Evolutionary conservation across 2,888 invertebrate genomes (phyloP), one percentile per base, ranked within the genome.

Genomic region (Augiades crinisus): DNA sequence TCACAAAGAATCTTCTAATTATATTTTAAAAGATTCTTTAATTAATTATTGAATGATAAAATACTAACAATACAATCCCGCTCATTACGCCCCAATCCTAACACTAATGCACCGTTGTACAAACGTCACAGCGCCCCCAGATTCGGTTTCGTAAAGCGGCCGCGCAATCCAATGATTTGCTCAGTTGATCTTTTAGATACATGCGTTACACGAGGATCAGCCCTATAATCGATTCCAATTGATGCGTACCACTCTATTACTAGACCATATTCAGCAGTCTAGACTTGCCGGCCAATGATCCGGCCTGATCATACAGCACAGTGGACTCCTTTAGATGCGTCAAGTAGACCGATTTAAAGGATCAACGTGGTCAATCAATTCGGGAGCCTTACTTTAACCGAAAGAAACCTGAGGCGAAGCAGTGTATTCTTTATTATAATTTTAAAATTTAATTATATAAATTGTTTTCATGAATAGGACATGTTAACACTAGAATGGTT

Each of bases 111-210:
- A 75, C 64, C 63, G 58, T 36, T 10, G 41, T 24, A 13, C 17
- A 5, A 58, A 67, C 78, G 69, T 73, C 72, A 73, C 62, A 66
- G 56, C 59, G 45, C 47, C 62, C 62, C 44, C 61, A 70, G 68
- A 76, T 78, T 72, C 71, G 67, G 72, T 78, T 77, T 71, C 70
- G 68, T 73, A 68, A 73, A 78, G 70, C 70, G 66, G 52, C 63
- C 63, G 60, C 57, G 61, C 63, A 72, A 72, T 67, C 64, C 62
- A 67, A 65, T 69, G 70, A 75, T 75, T 68, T 72, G 68, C 72
- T 71, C 64, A 65, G 75, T 73, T 65, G 47, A 51, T 51, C 54
- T 34, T 41, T 14, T 12, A 51, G 41, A 43, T 30, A 50, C 43
- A 36, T 27, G n/a, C 43, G 50, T 43, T 41, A 36, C 43, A 36